Conservation (phyloP, 2,888 invertebrate genomes). For the Monoplex corrugatus region DNA sequence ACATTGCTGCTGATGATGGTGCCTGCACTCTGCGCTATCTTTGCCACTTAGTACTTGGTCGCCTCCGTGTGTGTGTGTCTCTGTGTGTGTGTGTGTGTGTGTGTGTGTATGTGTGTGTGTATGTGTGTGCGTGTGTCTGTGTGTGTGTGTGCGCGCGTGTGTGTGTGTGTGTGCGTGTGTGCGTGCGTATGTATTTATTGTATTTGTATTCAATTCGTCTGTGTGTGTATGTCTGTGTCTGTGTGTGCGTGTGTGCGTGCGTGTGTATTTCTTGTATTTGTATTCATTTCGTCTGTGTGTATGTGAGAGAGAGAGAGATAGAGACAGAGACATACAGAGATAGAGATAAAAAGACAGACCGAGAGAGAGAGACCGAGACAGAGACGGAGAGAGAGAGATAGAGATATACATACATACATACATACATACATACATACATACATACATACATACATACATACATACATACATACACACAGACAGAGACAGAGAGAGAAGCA, state of each 20-base stretch:
- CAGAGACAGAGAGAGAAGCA: conserved; percentile 12
- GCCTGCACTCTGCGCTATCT: too few species aligned
- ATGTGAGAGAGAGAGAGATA: not conserved
- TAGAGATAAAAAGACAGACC: not conserved
- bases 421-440: conserved; percentile 37
- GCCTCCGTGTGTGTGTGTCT: too few species aligned
- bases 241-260: conserved; percentile 1
- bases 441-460: conserved; percentile 24
- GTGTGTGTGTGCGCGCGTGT: conserved; percentile 8
- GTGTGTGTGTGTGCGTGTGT: not conserved
- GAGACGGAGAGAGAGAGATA: not conserved
- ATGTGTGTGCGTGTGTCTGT: conserved; percentile 19
- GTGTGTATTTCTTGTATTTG: not conserved
- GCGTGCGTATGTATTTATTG: not conserved
- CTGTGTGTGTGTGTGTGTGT: not conserved
- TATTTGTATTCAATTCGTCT: not conserved
- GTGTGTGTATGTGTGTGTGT: conserved; percentile 23
- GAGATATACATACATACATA: conserved; percentile 9
- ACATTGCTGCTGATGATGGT: too few species aligned
- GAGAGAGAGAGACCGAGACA: too few species aligned
- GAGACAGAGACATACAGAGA: not conserved
- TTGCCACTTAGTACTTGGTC: too few species aligned
- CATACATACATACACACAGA: not conserved
- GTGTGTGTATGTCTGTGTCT: conserved; percentile 14
- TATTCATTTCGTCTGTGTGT: not conserved